Evolutionary conservation across 2,797 vertebrate species (phyloP).

Genomic region (Parauchenoglanis punctatus): DNA sequence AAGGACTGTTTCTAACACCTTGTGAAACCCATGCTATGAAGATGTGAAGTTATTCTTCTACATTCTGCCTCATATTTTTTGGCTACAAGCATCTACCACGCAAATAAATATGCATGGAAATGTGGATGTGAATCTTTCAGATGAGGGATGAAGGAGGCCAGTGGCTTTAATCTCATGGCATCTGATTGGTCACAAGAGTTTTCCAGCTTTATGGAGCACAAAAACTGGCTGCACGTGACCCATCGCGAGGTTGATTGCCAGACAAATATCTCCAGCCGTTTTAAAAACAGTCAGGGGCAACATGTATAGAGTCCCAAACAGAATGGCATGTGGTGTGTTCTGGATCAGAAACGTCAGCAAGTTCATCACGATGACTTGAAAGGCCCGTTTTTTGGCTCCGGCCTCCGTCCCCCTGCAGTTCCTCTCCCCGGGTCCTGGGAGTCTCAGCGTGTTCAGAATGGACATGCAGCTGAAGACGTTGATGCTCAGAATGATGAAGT

Average conservation of each 20-base stretch:
- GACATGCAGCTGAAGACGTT: slow-evolving; percentile 6
- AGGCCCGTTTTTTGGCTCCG: slow-evolving; percentile 5
- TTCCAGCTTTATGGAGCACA: slow-evolving; percentile 6
- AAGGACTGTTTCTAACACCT: too few species aligned
- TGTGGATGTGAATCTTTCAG: background rate
- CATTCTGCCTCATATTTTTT: background rate
- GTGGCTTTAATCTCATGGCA: background rate
- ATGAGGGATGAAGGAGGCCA: background rate
- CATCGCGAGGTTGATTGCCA: background rate
- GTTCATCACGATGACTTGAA: slow-evolving; percentile 15
- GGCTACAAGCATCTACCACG: background rate
- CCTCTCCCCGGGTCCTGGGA: background rate
- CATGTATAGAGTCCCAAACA: background rate
- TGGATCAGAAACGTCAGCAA: slow-evolving; percentile 15
- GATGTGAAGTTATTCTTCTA: too few species aligned
- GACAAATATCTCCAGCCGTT: background rate
- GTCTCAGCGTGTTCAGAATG: slow-evolving; percentile 14
- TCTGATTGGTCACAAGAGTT: background rate
- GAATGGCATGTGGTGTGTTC: background rate
- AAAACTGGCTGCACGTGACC: background rate
- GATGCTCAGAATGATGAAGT: background rate
- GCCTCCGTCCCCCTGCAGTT: background rate
- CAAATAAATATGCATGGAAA: background rate
- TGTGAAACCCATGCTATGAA: too few species aligned
- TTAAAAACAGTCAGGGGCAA: background rate